These are phyloP conservation scores for Clarias batrachus DNA, from an alignment of 2,113 vertebrate species.

Conservation along the genomic window DNA sequence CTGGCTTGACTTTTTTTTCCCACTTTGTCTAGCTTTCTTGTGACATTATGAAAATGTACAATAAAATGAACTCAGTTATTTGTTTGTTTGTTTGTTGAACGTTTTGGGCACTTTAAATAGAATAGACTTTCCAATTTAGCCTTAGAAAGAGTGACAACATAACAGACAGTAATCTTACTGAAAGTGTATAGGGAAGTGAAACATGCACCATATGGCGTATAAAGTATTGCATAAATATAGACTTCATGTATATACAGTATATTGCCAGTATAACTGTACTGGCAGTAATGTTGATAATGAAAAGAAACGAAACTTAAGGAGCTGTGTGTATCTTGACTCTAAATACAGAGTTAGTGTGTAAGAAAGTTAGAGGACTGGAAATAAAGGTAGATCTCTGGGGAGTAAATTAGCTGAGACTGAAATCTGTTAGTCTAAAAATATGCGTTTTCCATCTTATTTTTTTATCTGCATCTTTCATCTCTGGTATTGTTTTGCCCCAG, in stretches of 20 bases:
- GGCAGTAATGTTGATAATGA: no score
- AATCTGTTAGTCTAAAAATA: neutral
- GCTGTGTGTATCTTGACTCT: neutral
- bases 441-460: neutral
- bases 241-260: no score
- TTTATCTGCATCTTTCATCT: constrained; percentile 7
- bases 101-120: no score
- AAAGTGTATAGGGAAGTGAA: no score
- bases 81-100: neutral
- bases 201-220: no score
- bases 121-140: no score
- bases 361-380: neutral
- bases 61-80: neutral
- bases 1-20: neutral
- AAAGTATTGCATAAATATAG: no score
- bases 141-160: no score
- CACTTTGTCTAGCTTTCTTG: neutral
- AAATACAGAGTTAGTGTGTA: neutral
- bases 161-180: no score
- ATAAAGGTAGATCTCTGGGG: constrained; percentile 1
- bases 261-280: no score
- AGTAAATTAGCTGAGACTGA: neutral
- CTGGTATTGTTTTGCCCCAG: neutral
- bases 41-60: neutral
- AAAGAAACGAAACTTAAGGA: no score